Base-by-base conservation (phyloP, 2,888 invertebrate species). In the Hirtodrosophila alboralis region DNA sequence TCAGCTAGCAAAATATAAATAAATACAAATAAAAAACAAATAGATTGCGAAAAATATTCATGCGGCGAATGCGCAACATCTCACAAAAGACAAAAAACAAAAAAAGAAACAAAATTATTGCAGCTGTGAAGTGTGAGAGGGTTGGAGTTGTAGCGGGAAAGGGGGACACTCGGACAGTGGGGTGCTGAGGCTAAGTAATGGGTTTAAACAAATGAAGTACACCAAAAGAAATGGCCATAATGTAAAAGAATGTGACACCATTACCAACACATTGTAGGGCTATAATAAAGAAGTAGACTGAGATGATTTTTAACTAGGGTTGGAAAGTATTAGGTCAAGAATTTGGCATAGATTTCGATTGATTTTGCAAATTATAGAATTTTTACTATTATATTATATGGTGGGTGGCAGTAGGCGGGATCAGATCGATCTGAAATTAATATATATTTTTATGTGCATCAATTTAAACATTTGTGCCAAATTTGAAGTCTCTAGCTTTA, bases 31-130 rank as follows among this genome's bases (percentile, higher is more conserved):
- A 75, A 84, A n/a, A 70, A 54, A 43, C 75, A 65, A 77, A 83
- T 78, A 75, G 79, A 84, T 76, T 57, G 78, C 56, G 58, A 59
- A 75, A 72, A 73, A 76, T 74, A 61, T 79, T 84, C 71, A 68
- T 74, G 65, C 47, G 62, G 67, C 71, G 58, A 71, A 63, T 58
- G 49, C 53, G 53, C 54, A 56, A 44, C 51, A 44, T 47, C 48
- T 60, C 70, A 62, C 51, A 53, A 58, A 58, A 53, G 58, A 58
- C 57, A 67, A 70, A 67, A 63, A 73, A 62, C 6, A 23, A 23
- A 36, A 8, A 10, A 14, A 44, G 4, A 33, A 31, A 16, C 64
- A 67, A 75, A 75, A n/a, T n/a, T 76, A 67, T 59, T 77, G 70
- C 75, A 61, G 58, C 54, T 30, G 40, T 8, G 36, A 53, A 58